Conservation (phyloP, 2,113 vertebrate species). For the Gymnobelideus leadbeateri region DNA sequence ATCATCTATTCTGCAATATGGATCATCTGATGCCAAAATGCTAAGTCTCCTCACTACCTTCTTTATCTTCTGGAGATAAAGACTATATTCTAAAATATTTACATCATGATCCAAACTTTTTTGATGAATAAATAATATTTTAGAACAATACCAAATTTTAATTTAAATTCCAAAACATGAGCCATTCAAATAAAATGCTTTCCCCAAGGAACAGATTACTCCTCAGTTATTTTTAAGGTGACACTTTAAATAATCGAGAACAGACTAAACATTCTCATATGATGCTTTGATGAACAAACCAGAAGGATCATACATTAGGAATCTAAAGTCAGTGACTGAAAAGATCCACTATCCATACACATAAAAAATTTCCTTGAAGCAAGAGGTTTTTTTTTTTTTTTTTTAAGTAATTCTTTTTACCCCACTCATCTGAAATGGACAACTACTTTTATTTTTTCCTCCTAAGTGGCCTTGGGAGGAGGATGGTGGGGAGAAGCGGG, state of each 20-base stretch:
- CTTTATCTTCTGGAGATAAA: background rate
- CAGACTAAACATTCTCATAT: background rate
- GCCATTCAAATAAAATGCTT: background rate
- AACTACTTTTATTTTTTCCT: constrained; percentile 25
- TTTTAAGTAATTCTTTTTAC: background rate
- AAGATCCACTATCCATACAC: background rate
- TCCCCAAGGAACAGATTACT: background rate
- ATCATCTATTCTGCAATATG: background rate
- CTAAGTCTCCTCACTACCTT: background rate
- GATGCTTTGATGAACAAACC: constrained; percentile 10
- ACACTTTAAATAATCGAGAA: constrained; percentile 2
- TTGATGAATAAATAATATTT: background rate
- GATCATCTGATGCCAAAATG: background rate
- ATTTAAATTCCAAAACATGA: background rate
- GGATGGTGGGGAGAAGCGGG: background rate
- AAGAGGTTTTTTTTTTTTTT: background rate
- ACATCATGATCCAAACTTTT: background rate
- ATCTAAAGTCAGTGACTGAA: background rate
- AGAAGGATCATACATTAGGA: constrained; percentile 30
- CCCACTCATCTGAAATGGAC: constrained; percentile 8
- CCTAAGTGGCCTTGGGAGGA: background rate
- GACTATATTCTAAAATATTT: background rate
- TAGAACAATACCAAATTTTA: background rate
- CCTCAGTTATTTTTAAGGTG: background rate
- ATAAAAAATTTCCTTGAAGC: background rate